Percentiles rank a stretch among this genome's conserved stretches.
These are phyloP conservation scores for Meriones psammophilus DNA, from an alignment of 2,797 vertebrate genomes.

Conservation along the genomic window DNA sequence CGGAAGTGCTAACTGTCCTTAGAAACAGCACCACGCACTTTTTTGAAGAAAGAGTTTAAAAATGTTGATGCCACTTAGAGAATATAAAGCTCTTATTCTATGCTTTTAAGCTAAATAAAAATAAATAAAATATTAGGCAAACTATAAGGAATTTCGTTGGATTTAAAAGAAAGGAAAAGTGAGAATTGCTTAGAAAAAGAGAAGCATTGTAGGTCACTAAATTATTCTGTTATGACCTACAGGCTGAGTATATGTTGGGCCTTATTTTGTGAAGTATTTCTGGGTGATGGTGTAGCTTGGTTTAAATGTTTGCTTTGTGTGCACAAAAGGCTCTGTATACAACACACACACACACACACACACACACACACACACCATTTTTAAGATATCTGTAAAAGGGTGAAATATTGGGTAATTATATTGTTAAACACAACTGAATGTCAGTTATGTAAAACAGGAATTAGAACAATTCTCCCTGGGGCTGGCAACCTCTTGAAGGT, in stretches of 20 bases:
- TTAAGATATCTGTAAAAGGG: neutral
- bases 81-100: conserved; percentile 45
- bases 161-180: conserved; percentile 37
- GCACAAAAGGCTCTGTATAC: neutral
- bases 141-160: neutral
- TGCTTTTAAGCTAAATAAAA: conserved; percentile 7
- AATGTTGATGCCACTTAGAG: neutral
- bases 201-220: conserved; percentile 3
- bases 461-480: conserved; percentile 1
- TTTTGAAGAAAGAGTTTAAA: conserved; percentile 50
- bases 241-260: neutral
- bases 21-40: conserved; percentile 15
- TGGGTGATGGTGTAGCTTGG: neutral
- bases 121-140: conserved; percentile 40
- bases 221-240: conserved; percentile 1
- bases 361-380: neutral
- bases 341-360: neutral
- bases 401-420: conserved; percentile 37
- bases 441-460: conserved; percentile 46
- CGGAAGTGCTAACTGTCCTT: conserved; percentile 10
- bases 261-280: conserved; percentile 42
- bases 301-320: neutral
- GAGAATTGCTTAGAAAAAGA: neutral
- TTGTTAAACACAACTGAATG: conserved; percentile 38
- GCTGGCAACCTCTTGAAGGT: conserved; percentile 9